phyloP scores from a whole-genome alignment of 2,888 invertebrate species.

The Hirtodrosophila confusa region DNA sequence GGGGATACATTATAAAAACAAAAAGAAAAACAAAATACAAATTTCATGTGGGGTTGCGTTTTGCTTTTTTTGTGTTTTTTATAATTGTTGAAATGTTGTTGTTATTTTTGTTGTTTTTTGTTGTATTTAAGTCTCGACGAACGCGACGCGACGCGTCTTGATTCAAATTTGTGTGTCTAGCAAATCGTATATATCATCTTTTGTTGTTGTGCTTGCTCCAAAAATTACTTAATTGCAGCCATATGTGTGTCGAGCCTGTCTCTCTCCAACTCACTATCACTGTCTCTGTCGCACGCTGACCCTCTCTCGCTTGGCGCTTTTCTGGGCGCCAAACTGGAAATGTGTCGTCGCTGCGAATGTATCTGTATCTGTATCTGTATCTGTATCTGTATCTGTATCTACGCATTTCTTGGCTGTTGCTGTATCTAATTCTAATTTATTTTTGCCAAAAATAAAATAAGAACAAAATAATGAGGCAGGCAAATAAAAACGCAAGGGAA shows the following conservation, averaged over 20 bases:
- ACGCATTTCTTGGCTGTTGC: constrained; percentile 62
- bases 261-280: neutral
- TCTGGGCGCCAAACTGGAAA: constrained; percentile 66
- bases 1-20: constrained; percentile 14
- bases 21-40: constrained; percentile 12
- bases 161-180: constrained; percentile 46
- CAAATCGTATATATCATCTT: constrained; percentile 60
- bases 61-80: constrained; percentile 17
- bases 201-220: constrained; percentile 54
- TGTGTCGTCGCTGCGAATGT: constrained; percentile 54
- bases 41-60: constrained; percentile 39
- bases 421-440: constrained; percentile 76
- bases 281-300: neutral
- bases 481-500: constrained; percentile 39
- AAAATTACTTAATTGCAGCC: constrained; percentile 79
- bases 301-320: constrained; percentile 2
- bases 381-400: constrained; percentile 31
- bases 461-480: constrained; percentile 56
- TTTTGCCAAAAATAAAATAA: constrained; percentile 42
- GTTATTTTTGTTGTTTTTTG: constrained; percentile 13
- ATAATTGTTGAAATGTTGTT: constrained; percentile 49
- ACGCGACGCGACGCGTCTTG: constrained; percentile 19
- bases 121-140: constrained; percentile 5
- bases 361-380: constrained; percentile 20
- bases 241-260: constrained; percentile 56